These are phyloP conservation scores for Takifugu flavidus DNA, from an alignment of 2,113 vertebrate species.

Conservation along the genomic window DNA sequence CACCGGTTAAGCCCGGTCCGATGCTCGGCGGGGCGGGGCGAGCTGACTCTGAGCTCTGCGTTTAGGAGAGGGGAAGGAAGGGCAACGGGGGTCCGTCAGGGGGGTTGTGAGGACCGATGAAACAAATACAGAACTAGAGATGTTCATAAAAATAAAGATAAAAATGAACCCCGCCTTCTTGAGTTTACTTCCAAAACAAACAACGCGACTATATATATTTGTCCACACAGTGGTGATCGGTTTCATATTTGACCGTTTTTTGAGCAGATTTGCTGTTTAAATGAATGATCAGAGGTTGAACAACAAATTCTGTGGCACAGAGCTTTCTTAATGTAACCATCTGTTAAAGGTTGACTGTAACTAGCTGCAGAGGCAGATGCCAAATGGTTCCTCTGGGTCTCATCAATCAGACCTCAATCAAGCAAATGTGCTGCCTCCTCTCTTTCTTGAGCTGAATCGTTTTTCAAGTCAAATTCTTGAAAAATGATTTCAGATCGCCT, in stretches of 20 bases:
- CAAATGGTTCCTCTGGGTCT: not conserved
- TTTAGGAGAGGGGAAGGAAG: conserved; percentile 22
- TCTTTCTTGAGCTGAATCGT: not conserved
- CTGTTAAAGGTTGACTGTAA: not conserved
- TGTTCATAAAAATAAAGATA: not conserved
- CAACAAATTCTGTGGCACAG: not conserved
- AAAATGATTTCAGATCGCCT: not conserved
- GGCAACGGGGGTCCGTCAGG: conserved; percentile 19
- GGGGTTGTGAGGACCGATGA: conserved; percentile 31
- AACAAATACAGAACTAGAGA: not conserved
- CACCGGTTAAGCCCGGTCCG: conserved; percentile 33
- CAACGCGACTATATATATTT: too few species aligned
- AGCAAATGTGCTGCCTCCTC: not conserved
- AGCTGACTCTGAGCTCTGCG: conserved; percentile 15
- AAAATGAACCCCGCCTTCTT: too few species aligned
- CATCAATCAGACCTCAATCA: not conserved
- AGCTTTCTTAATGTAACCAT: not conserved
- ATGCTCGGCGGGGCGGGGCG: conserved; percentile 28
- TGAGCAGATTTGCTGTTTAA: too few species aligned
- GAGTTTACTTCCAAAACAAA: too few species aligned
- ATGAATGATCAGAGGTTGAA: not conserved
- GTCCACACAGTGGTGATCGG: too few species aligned
- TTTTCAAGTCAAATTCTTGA: not conserved
- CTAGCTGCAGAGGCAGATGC: not conserved
- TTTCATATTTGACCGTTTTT: too few species aligned